Base-by-base conservation (phyloP, 2,113 vertebrate species). In the rabbit (Oryctolagus cuniculus) region DNA sequence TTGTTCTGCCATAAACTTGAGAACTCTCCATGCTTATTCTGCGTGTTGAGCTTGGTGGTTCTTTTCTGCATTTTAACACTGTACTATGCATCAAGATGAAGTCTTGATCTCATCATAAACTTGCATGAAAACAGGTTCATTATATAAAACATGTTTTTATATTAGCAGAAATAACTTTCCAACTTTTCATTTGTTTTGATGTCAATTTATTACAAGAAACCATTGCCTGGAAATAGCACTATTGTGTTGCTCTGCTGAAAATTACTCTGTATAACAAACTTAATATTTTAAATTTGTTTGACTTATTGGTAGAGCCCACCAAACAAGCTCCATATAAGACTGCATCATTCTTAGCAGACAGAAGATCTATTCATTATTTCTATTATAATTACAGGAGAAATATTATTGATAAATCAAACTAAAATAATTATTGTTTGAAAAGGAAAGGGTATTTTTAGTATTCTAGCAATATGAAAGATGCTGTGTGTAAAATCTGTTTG, bases 291-390 rank as follows among this genome's bases (percentile, higher is more conserved):
- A 95, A 96, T 98, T 97, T 98, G 88, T 98, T 95, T 98, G 98
- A 98, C 96, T 87, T 95, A 97, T 96, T 38, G 24, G 95, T 97
- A 96, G 95, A 95, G 64, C 87, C 91, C 91, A 96, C 95, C 95
- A 96, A 96, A 96, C 96, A 96, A 89, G 90, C 90, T 96, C 84
- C 77, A 69, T 63, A 87, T 36, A 89, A 94, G 84, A 96, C 36
- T 95, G 83, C 79, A 95, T 98, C 98, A 98, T 97, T 98, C 98
- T 98, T 69, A 90, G 83, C 17, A 96, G 97, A 97, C 94, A 96
- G 96, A 97, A 98, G 97, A 98, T 98, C 97, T 96, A 98, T 98
- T 98, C 88, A 96, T 98, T 98, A 98, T 97, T 98, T 96, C 92
- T 98, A 93, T 95, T 95, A 97, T 98, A 98, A 98, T 98, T 98